These are phyloP conservation scores for Ylistrum balloti DNA, from an alignment of 1,140 invertebrate species.

Conservation along the genomic window DNA sequence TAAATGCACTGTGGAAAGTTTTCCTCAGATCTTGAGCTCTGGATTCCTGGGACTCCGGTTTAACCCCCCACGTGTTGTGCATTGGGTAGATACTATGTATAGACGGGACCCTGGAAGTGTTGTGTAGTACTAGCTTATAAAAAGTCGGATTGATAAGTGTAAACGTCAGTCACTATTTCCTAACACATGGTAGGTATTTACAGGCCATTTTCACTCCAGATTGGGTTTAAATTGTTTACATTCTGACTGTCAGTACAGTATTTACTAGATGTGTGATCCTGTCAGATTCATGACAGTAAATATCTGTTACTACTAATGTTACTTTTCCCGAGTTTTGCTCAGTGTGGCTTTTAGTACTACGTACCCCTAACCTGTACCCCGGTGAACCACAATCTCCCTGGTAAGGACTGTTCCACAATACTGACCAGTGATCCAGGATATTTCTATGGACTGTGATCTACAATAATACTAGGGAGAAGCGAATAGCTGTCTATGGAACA, in stretches of 20 bases:
- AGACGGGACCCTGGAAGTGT: too few species aligned
- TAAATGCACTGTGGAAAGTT: neutral
- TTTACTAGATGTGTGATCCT: neutral
- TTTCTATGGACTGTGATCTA: too few species aligned
- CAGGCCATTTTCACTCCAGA: neutral
- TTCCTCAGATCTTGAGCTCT: neutral
- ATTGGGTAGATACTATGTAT: too few species aligned
- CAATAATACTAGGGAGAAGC: too few species aligned
- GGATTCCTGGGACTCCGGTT: neutral
- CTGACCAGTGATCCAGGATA: too few species aligned
- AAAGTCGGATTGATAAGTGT: neutral
- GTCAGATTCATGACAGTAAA: neutral
- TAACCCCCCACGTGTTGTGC: neutral
- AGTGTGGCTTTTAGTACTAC: too few species aligned
- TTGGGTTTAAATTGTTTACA: neutral
- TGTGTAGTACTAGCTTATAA: too few species aligned
- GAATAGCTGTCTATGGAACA: too few species aligned
- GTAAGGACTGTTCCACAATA: too few species aligned
- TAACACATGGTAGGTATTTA: slow-evolving; percentile 19
- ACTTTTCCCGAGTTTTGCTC: too few species aligned
- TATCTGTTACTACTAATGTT: neutral
- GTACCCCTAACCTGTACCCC: too few species aligned
- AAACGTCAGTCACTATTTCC: neutral
- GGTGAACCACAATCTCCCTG: too few species aligned
- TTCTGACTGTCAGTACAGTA: neutral